Base-by-base conservation (phyloP, 2,113 vertebrate species). In the Hippocampus barbouri region DNA sequence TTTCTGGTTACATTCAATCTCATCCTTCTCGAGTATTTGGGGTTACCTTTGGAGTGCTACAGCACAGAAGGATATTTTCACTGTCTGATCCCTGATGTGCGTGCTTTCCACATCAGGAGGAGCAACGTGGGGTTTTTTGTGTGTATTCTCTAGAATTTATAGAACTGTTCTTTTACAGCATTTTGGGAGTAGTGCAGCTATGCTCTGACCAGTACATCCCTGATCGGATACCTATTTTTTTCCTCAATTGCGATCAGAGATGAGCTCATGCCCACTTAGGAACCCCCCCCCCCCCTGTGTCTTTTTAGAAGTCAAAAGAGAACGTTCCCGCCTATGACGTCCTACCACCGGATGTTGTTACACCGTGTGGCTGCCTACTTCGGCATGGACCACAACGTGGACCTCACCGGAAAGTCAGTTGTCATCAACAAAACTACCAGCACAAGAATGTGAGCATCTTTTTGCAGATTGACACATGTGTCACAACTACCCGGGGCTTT, bases 401-500 rank as follows among this genome's bases (percentile, higher is more conserved):
- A 99, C 90, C 96, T 96, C 85, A 97, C 95, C 71, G 97, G 97
- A 59, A 99, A 98, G 85, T 94, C 96, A 12, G 97, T 99, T 81
- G 95, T 99, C 86, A 95, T 99, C 89, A 99, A 98, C 91, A 98
- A 98, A 95, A 98, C 97, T 91, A 95, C 93, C 93, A 98, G 92
- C 94, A 99, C 96, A 69, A 94, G 97, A 93, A 98, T 99, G 97
- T 98, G 90, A 95, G 97, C 38, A 7, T 27, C 40, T 66, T 20
- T 69, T 27, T 20, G 25, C 23, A 18, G 1, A 16, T 30, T 20
- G 41, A 51, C 10, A 61, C 10, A 10, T 21, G 21, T 20, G 27
- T 62, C 16, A 51, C 10, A 9, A 41, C 21, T 7, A 5, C 59
- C 40, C 43, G 23, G 15, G 38, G 16, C 12, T 27, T 41, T 71